These are phyloP conservation scores for Proctacanthus coquilletti DNA, from an alignment of 1,140 invertebrate species.

Conservation along the genomic window DNA sequence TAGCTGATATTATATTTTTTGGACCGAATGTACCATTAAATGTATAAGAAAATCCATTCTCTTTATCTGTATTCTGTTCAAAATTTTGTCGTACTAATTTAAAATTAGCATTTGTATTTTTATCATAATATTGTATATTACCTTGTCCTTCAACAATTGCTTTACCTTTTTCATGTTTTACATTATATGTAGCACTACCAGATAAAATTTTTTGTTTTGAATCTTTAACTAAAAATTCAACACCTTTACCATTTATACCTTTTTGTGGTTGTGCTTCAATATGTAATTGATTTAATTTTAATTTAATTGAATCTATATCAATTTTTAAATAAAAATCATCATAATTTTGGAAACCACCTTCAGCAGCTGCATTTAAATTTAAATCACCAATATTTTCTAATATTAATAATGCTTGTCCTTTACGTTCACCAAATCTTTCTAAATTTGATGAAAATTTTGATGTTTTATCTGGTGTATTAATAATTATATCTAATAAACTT, in stretches of 20 bases:
- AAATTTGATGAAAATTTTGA: slow-evolving; percentile 36
- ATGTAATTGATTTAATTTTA: slow-evolving; percentile 47
- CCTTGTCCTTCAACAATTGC: slow-evolving; percentile 50
- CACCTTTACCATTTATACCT: slow-evolving; percentile 38
- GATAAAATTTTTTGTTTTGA: slow-evolving; percentile 46
- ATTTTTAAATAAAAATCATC: slow-evolving; percentile 47
- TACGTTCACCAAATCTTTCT: slow-evolving; percentile 34
- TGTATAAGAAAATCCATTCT: slow-evolving; percentile 42
- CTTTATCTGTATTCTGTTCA: slow-evolving; percentile 37
- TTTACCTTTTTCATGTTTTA: slow-evolving; percentile 51
- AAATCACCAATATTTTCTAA: slow-evolving; percentile 37
- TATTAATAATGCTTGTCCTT: slow-evolving; percentile 37
- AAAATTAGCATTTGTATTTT: slow-evolving; percentile 49
- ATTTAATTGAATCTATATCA: slow-evolving; percentile 45
- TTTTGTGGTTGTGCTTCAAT: slow-evolving; percentile 45
- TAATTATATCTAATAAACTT: background rate
- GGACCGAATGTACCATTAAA: slow-evolving; percentile 36
- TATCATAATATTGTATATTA: slow-evolving; percentile 40
- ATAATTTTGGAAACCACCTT: slow-evolving; percentile 39
- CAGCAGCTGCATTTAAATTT: slow-evolving; percentile 33
- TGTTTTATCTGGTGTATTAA: slow-evolving; percentile 18
- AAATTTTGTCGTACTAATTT: slow-evolving; percentile 49
- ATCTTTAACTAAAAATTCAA: slow-evolving; percentile 43
- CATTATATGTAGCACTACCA: slow-evolving; percentile 46
- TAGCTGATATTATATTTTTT: slow-evolving; percentile 39